Base-by-base conservation (phyloP, 2,797 vertebrate genomes). In the Sebastes reedi region DNA sequence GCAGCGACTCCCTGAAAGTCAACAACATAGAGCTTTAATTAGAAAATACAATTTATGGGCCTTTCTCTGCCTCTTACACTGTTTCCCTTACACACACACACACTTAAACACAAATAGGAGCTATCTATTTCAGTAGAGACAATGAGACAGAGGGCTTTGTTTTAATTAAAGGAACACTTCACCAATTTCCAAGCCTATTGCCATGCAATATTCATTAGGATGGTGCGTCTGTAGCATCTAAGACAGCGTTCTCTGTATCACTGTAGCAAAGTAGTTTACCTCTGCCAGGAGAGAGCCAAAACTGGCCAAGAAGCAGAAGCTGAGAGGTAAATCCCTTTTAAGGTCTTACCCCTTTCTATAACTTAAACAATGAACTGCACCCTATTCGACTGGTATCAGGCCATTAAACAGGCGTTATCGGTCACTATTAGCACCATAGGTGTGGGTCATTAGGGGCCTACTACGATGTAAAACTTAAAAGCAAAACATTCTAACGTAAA, bases 11-110 rank as follows among this genome's bases (percentile, higher is more conserved):
- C 73, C 75, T 16, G 67, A 83, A 79, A 90, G 79, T 87, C 82
- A 89, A 84, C 88, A 87, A 66, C 54, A 77, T 64, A 75, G 81
- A 83, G 78, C 67, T 81, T 84, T 86, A 88, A 87, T 89, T 91
- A 87, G 62, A 77, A 84, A 87, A 75, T 67, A 74, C 73, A 68
- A 82, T 85, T 75, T 73, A 78, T 77, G 77, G 60, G 59, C 39
- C 30, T 84, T 73, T 69, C 61, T 75, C 58, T 80, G 72, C 75
- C 30, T 79, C 79, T 56, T 58, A 62, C 67, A 13, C 58, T 36
- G 27, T 75, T 61, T 69, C 30, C 12, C 56, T 12, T 24, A 10
- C 42, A 36, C 75, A 55, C 56, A 60, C 59, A 65, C 61, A 81
- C 67, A 50, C 32, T 13, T 13, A 71, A 18, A 65, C 72, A 76